Evolutionary conservation across 2,113 vertebrate genomes (phyloP), one percentile per base, ranked within the genome.

Genomic region (Clupea harengus): DNA sequence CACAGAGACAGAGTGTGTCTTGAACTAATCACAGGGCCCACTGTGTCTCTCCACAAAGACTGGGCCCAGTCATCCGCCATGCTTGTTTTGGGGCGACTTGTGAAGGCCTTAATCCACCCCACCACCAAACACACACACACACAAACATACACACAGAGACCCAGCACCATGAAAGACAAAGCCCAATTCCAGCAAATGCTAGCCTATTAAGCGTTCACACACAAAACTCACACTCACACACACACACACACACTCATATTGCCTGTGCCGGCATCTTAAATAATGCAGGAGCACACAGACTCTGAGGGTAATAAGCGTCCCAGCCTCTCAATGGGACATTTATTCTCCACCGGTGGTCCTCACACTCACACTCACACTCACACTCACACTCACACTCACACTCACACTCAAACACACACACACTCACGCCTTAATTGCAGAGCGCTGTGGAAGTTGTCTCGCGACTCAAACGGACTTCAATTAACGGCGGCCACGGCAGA

Each of bases 91-190:
- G 82, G 67, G 46, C 47, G 44, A 72, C 54, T 81, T 11, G 60
- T 81, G 52, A 20, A 60, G 32, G 80, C 50, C 80, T 81, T 84
- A 84, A 84, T 72, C 67, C 83, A 83, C 83, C 49, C 82, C n/a
- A 28, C 9, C 64, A 47, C 67, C 85, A 86, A 78, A 47, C n/a
- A 32, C 64, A 32, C n/a, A 72, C 64, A 72, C 64, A 72, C 25
- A 72, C 64, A 72, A 25, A 32, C 64, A 72, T 25, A 72, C 64
- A 72, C 64, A 32, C n/a, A 32, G 25, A 18, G 7, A 25, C 64
- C 8, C 10, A 32, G 10, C 9, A 72, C 64, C 17, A 15, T 15
- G 13, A 18, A 18, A 54, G 3, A 18, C 13, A 54, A 15, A 54
- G 2, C 52, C 15, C 13, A 18, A 54, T 54, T 54, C 17, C 52